A percentile compares a stretch with the other conserved stretches of the same genome.
Conservation (phyloP, 2,888 invertebrate genomes). For the Athrips mouffetella region DNA sequence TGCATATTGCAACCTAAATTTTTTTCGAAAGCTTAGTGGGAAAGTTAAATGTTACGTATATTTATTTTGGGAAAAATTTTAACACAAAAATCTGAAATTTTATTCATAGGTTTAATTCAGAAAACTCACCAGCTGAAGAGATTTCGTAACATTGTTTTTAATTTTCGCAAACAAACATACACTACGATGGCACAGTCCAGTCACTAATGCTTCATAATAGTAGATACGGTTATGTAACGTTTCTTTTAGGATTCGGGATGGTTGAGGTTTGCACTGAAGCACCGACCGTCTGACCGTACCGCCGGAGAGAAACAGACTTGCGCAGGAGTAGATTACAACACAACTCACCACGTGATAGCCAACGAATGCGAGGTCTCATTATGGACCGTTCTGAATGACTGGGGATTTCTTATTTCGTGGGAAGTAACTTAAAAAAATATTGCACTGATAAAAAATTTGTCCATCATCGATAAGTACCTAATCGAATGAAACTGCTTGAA, state of each 20-base stretch:
- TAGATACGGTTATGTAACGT: not conserved
- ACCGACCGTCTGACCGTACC: conserved; percentile 1
- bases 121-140: conserved; percentile 8
- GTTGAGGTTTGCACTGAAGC: not conserved
- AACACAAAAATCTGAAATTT: no score
- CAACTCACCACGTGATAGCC: conserved; percentile 11
- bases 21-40: no score
- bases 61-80: no score
- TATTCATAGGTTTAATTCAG: no score
- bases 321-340: not conserved
- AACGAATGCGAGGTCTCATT: conserved; percentile 15
- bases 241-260: not conserved
- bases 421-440: no score
- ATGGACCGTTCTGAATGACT: conserved; percentile 6
- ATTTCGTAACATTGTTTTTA: not conserved
- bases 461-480: no score
- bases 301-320: not conserved
- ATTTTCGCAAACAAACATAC: not conserved
- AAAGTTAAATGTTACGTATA: no score
- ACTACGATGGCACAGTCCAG: conserved; percentile 5
- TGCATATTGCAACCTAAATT: no score
- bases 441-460: no score
- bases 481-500: no score
- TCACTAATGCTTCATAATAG: conserved; percentile 9
- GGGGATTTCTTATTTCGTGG: not conserved